Evolutionary conservation across 37 sponge, comb jelly and placozoan species (phyloP), one percentile per base, ranked within the genome.

Genomic region (Tethya wilhelma): DNA sequence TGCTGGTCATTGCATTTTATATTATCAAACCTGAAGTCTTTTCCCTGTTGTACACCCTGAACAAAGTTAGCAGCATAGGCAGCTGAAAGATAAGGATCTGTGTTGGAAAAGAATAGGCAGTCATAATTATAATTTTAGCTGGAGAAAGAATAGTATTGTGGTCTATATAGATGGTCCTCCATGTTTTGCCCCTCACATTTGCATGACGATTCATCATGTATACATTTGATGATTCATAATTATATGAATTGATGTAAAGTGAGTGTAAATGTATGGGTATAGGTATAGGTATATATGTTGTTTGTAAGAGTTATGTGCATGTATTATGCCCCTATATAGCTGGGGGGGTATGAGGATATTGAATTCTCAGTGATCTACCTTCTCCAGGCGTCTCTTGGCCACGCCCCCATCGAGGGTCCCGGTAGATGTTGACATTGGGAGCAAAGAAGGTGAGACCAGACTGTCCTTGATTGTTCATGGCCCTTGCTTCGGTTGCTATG

Each of bases 381-480:
- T 93, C 89, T 75, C 89, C 93, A 39, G 93, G 93, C 65, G 89
- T 89, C 41, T 93, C 93, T 34, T 93, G 93, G 2, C 93, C 89
- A 64, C 93, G 65, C 1, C 93, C 93, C 93, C 93, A 93, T 31
- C 93, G 77, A 19, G 93, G 93, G 59, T 93, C 93, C 55, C 93
- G 69, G 23, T 36, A 44, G 23, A 93, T 80, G 79, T 93, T 93
- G 71, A 93, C 82, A 55, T 93, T 89, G n/a, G 93, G 93, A 68
- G 93, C 86, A 77, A 93, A 93, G 77, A 66, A 93, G 66, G 93
- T 88, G 72, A 93, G 79, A 2, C 89, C 89, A 76, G 93, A 86
- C 46, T 80, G 81, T 12, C 89, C 89, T 14, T 56, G 62, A 56
- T 93, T 93, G 64, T 73, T 41, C 64, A 93, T 85, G 29, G 93